Evolutionary conservation across 1,140 invertebrate species (phyloP), one percentile per base, ranked within the genome.

Genomic region (Anagrus nilaparvatae): DNA sequence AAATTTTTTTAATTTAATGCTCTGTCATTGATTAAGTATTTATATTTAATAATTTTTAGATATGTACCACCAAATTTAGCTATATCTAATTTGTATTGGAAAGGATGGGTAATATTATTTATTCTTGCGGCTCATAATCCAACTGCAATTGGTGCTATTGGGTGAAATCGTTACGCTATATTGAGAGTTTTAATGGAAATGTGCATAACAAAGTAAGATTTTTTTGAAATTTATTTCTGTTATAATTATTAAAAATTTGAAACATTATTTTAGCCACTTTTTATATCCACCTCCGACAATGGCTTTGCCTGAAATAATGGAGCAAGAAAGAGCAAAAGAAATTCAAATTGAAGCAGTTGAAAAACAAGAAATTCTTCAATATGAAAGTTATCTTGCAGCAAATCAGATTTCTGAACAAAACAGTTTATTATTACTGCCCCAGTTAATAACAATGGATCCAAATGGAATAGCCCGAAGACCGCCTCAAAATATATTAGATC

Each of bases 91-190:
- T 70, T 88, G 13, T 97, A 96, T 65, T 97, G 93, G 93, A 93
- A 92, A 67, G 81, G 82, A 23, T 97, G 93, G 93, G 72, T 83
- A 21, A 83, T 96, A 55, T 68, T 98, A 40, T 69, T 93, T 5
- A 85, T 96, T 59, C 67, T 97, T 33, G 80, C 84, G 23, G 90
- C 90, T 7, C 91, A 95, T 61, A 97, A 97, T 77, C 90, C 93
- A 1, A 67, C 73, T 0, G 78, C 78, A 12, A 90, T 96, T 68
- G 94, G 93, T 3, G 76, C 77, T 46, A 68, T 82, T 33, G 88
- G 82, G 17, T 96, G 91, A 82, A 79, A 84, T 53, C 82, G 82
- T 46, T 97, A 95, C 70, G 89, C 92, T n/a, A 96, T 86, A 33
- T 71, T 97, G 35, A 76, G 87, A 51, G 82, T 81, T 44, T 71